Base-by-base conservation (phyloP, 1,140 invertebrate species). In the Medauroidea extradentata region DNA sequence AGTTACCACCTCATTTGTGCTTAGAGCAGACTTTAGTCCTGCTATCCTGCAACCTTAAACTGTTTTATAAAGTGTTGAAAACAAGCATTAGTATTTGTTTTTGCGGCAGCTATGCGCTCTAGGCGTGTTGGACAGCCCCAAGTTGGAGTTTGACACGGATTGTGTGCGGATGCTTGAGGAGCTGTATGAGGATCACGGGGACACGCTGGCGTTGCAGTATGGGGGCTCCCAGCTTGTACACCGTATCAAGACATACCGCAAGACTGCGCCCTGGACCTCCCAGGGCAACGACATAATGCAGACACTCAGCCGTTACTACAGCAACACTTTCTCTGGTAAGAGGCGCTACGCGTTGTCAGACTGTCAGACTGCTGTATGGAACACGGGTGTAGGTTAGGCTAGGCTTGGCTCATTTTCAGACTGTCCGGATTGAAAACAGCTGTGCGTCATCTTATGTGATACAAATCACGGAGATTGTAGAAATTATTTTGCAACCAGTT, bases 271-370 rank as follows among this genome's bases (percentile, higher is more conserved):
- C 0, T 97, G 94, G 90, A 96, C 94, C 9, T 97, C 96, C 14
- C 94, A 99, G 76, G 96, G 96, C 52, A 94, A 96, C 70, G 97
- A 99, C 72, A 98, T 99, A 34, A 96, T 99, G 90, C 96, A 99
- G 75, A 99, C 96, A 0, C 75, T 99, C 1, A 98, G 95, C 60
- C 82, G 98, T 67, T 99, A 99, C 77, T 99, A 96, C 72, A 98
- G 94, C 66, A 99, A 99, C 72, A 97, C 96, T 0, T 99, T 99
- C 75, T 96, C 94, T 62, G 85, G 86, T 84, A 64, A 53, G 43
- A n/a, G n/a, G n/a, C n/a, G n/a, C n/a, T n/a, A n/a, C n/a, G n/a
- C n/a, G n/a, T n/a, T n/a, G n/a, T n/a, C n/a, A n/a, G n/a, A n/a
- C n/a, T n/a, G n/a, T n/a, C n/a, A n/a, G n/a, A n/a, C n/a, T n/a